Evolutionary conservation across 2,888 invertebrate species (phyloP).

Genomic region (Rugalucina vietnamica): DNA sequence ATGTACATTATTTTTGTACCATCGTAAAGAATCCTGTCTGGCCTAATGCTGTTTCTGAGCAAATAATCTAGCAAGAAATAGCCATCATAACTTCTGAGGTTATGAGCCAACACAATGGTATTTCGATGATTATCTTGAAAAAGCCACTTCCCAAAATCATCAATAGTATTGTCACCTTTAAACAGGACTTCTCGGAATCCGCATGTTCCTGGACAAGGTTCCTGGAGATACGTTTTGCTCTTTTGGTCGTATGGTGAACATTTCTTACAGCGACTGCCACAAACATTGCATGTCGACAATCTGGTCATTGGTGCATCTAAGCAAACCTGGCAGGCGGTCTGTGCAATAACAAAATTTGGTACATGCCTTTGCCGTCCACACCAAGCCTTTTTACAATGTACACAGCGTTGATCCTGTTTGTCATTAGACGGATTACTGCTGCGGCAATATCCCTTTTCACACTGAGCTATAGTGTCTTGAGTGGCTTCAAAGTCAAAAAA

Average conservation of each 20-base stretch:
- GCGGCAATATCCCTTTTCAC: background rate
- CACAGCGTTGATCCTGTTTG: background rate
- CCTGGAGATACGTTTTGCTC: background rate
- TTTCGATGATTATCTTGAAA: background rate
- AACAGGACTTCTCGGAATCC: background rate
- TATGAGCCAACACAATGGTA: background rate
- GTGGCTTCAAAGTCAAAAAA: background rate
- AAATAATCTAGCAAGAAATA: constrained; percentile 29
- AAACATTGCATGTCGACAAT: background rate
- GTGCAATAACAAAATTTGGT: background rate
- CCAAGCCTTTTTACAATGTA: background rate
- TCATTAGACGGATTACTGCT: no score
- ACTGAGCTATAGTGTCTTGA: background rate
- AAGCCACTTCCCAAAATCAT: background rate
- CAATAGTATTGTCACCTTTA: background rate
- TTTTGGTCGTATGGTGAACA: background rate
- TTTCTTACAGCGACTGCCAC: background rate
- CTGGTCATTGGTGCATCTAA: background rate
- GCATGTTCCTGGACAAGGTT: background rate
- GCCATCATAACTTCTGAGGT: constrained; percentile 35
- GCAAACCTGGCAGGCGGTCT: background rate
- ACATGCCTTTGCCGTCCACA: background rate
- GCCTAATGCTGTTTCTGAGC: constrained; percentile 30
- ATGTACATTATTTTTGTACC: constrained; percentile 50
- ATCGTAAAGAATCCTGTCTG: constrained; percentile 28